phyloP scores from a whole-genome alignment of 2,797 vertebrate species.

The Xenops minutus region DNA sequence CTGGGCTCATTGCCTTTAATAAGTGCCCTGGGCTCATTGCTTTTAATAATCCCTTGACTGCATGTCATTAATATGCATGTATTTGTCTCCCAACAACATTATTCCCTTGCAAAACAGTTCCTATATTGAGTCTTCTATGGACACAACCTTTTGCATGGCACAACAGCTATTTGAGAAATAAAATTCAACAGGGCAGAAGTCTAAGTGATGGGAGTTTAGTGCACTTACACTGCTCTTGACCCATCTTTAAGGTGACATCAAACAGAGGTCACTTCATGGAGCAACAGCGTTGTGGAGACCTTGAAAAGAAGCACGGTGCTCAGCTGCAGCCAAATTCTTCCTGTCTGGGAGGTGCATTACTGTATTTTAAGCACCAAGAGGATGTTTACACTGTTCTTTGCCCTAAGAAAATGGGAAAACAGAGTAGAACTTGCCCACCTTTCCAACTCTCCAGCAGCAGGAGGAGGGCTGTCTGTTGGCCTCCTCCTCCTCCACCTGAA shows the following conservation, averaged over 20 bases:
- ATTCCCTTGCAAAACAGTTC: background rate
- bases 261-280: background rate
- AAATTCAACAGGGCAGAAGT: background rate
- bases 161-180: background rate
- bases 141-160: background rate
- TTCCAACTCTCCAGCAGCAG: background rate
- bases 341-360: background rate
- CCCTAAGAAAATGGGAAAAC: background rate
- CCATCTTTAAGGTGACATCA: background rate
- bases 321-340: background rate
- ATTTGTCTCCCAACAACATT: background rate
- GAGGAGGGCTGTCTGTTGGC: background rate
- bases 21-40: background rate
- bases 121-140: background rate
- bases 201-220: background rate
- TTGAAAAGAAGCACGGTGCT: background rate
- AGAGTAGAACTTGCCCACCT: background rate
- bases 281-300: background rate
- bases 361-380: background rate
- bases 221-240: background rate
- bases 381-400: background rate
- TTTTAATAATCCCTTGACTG: background rate
- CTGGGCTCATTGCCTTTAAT: background rate
- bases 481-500: background rate
- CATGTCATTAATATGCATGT: background rate